A percentile compares a stretch with the other conserved stretches of the same genome.
phyloP scores from a whole-genome alignment of 2,113 vertebrate genomes.

The Phaethornis superciliosus region DNA sequence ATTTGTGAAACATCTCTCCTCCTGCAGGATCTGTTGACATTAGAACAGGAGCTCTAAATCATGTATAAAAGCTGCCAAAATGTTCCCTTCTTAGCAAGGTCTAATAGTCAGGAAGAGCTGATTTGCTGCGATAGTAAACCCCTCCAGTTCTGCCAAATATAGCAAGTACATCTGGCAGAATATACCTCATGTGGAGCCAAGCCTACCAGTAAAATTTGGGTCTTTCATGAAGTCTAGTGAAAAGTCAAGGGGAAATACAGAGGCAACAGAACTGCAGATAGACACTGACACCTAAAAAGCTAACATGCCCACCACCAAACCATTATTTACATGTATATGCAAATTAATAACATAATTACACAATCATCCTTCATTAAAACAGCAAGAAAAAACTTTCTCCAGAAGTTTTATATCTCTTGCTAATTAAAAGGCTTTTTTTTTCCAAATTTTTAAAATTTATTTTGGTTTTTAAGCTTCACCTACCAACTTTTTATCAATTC shows the following conservation, averaged over 20 bases:
- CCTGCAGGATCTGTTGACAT: slow-evolving; percentile 5
- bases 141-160: slow-evolving; percentile 53
- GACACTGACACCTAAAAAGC: not conserved
- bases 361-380: not conserved
- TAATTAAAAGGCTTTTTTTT: not conserved
- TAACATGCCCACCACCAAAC: not conserved
- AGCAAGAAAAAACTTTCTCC: not conserved
- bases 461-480: not conserved
- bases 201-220: not conserved
- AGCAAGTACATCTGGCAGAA: slow-evolving; percentile 52
- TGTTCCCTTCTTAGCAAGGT: slow-evolving; percentile 44
- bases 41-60: slow-evolving; percentile 19
- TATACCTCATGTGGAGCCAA: slow-evolving; percentile 33
- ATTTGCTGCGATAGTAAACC: slow-evolving; percentile 25
- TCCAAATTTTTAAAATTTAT: not conserved
- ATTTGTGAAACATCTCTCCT: slow-evolving; percentile 44
- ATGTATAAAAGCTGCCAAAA: slow-evolving; percentile 50
- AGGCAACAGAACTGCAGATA: not conserved
- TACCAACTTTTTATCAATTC: not conserved
- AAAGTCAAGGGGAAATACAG: not conserved
- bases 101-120: slow-evolving; percentile 15
- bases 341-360: not conserved
- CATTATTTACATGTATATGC: not conserved
- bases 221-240: not conserved
- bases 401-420: not conserved